phyloP scores from a whole-genome alignment of 2,797 vertebrate genomes.

The Phaenicophaeus curvirostris region DNA sequence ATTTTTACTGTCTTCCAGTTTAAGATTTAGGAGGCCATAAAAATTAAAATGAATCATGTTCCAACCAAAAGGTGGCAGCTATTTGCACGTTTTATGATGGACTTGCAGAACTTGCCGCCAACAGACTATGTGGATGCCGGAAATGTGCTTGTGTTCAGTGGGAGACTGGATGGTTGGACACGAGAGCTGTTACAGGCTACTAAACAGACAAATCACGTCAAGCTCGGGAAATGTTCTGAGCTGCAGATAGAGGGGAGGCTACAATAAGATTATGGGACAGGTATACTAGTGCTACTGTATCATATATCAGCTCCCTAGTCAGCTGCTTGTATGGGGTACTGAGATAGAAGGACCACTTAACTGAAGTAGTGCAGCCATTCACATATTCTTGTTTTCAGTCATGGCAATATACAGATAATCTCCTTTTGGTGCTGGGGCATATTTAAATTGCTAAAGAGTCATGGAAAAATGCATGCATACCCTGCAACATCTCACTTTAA shows the following conservation, averaged over 20 bases:
- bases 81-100: background rate
- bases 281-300: background rate
- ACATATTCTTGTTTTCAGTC: background rate
- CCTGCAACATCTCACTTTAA: background rate
- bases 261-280: background rate
- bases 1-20: background rate
- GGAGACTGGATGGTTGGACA: background rate
- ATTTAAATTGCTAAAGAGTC: background rate
- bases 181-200: background rate
- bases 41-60: background rate
- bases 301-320: background rate
- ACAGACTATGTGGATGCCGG: fast-evolving
- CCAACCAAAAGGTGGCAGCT: background rate
- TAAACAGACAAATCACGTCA: background rate
- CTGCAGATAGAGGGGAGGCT: background rate
- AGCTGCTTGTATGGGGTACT: background rate
- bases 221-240: background rate
- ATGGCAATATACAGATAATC: background rate
- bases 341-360: background rate
- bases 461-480: background rate
- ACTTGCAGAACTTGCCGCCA: background rate
- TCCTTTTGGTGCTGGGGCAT: background rate
- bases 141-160: background rate
- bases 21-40: background rate
- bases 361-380: background rate